Base-by-base conservation (phyloP, 1,140 invertebrate species). In the Penaeus japonicus region DNA sequence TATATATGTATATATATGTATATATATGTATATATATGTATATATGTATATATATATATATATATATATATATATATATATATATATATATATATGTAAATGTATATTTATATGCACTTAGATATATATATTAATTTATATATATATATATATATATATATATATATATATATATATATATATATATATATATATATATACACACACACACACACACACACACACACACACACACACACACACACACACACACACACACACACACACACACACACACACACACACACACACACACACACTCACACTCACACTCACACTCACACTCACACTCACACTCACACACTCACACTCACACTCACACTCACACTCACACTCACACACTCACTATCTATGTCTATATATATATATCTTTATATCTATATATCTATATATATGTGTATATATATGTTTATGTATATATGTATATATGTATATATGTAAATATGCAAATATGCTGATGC, bases 331-430 rank as follows among this genome's bases (percentile, higher is more conserved):
- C 85, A 53, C 57, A 84, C 62, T 83, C 18, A 54, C 53, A 17
- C 54, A 87, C 55, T 91, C 89, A 62, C 47, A 22, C 32, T 89
- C 55, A 32, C 73, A 54, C 54, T 89, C 57, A 30, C 82, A 30
- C 22, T 86, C 79, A 35, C 90, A 92, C 90, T 94, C 93, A 54
- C 94, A 94, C 0, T 82, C 80, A 17, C 24, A 15, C 80, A 22
- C 12, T 82, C 27, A 20, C 57, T n/a, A 15, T n/a, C 57, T 59
- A 15, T 59, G 15, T 59, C n/a, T 59, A n/a, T 59, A 59, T 17
- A 17, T 59, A n/a, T 59, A 59, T n/a, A 59, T 59, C 57, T 59
- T n/a, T 59, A n/a, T n/a, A n/a, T n/a, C n/a, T n/a, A n/a, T n/a
- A n/a, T n/a, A n/a, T n/a, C n/a, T n/a, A n/a, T n/a, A n/a, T n/a